Evolutionary conservation across 1,140 invertebrate genomes (phyloP), one percentile per base, ranked within the genome.

Genomic region (Drosophila kanapiae): DNA sequence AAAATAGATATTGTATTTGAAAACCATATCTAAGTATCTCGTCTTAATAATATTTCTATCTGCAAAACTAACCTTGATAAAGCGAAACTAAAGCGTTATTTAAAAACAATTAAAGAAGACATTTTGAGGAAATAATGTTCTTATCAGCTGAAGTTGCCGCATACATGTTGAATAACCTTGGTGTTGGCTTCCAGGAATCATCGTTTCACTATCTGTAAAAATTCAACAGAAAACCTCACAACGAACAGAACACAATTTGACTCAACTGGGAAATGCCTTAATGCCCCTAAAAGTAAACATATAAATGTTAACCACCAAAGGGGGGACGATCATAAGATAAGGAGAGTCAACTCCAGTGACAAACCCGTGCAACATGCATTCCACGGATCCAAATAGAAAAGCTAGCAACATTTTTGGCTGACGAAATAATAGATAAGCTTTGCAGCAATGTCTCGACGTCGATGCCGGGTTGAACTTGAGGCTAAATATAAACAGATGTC

Each of bases 391-490:
- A 31, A 49, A n/a, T 23, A n/a, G 7, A n/a, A 29, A 48, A 56
- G 23, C 10, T 6, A 8, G 29, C 13, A 33, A 45, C 11, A 18
- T 11, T 33, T 70, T 60, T 64, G 45, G 76, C 83, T 86, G 83
- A 86, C 79, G 83, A 87, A 86, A 86, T 86, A 51, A 59, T 59
- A 29, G 33, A 31, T 62, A 80, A 62, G 48, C 56, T 80, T 72
- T 83, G 45, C 65, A 45, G 10, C 42, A n/a, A n/a, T 14, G 6
- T 40, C 38, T 48, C 8, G 48, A 11, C 29, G 49, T 33, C 49
- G 4, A 33, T 47, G 27, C 16, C 40, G 42, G 35, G 38, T n/a
- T 68, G 42, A 79, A 69, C 65, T 72, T 79, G 75, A 40, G 35
- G 33, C 75, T 82, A 82, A 82, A 72, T 63, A 87, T 86, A 84